Evolutionary conservation across 2,888 invertebrate genomes (phyloP), one percentile per base, ranked within the genome.

Genomic region (Rhodophaea formosa): DNA sequence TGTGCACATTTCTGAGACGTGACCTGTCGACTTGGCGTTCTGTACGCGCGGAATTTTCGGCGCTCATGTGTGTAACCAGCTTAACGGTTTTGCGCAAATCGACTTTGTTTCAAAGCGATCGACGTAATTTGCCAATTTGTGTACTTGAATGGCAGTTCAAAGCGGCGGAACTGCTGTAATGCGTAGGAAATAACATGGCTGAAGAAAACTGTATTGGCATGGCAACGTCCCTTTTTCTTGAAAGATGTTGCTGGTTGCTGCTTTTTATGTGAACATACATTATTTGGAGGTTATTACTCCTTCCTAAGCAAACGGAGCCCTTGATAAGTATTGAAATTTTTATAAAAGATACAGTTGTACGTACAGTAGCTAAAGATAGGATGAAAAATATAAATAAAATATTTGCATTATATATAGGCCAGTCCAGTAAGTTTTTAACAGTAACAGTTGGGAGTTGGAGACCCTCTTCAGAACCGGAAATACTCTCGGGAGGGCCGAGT

Each of bases 1-100:
- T 60, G 58, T 70, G 71, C 71, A 68, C 68, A 66, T 56, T 64
- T 53, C 8, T 44, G 58, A 59, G 63, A 74, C 73, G 76, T 73
- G 75, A 67, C 70, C 67, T 64, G 71, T 70, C 70, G 66, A 45
- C 60, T 56, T 58, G 60, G 56, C 39, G 39, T 39, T 39, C 39
- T 39, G n/a, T 39, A 39, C 39, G 39, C 57, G 57, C 55, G 56
- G 53, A 58, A 62, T 59, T 57, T 60, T 59, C 49, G 59, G 59
- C 57, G 52, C 59, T 63, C 56, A 14, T 35, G 53, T 53, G 51
- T 59, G 57, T 60, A 57, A 59, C 56, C 57, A 52, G 54, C 62
- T 62, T 62, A 60, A 60, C 60, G 56, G 58, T 56, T 45, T 32
- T 56, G 47, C 1, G 35, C 57, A 52, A 44, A 39, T 53, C 53